A percentile compares a stretch with the other conserved stretches of the same genome.
Evolutionary conservation across 1,140 invertebrate species (phyloP).

Genomic region (Heliconius himera): DNA sequence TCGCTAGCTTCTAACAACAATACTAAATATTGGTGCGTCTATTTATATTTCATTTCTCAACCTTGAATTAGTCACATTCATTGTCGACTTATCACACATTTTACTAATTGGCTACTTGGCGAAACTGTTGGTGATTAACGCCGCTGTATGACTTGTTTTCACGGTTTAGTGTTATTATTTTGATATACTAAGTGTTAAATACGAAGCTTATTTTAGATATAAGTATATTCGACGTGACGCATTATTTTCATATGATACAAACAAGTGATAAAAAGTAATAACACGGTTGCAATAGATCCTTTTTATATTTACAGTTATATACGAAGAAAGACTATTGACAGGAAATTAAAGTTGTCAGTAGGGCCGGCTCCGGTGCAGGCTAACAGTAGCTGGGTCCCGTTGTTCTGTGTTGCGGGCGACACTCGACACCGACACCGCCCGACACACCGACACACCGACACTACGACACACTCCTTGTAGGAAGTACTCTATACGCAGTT

Average conservation of each 20-base stretch:
- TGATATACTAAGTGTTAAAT: not conserved
- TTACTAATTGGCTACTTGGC: constrained; percentile 58
- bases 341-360: constrained; percentile 62
- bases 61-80: constrained; percentile 57
- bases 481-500: constrained; percentile 38
- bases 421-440: constrained; percentile 46
- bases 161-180: not conserved
- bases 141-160: not conserved
- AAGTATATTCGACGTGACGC: not conserved
- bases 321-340: constrained; percentile 55
- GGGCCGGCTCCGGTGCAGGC: constrained; percentile 37
- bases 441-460: constrained; percentile 44
- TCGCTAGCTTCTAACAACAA: constrained; percentile 32
- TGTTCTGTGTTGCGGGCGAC: constrained; percentile 28
- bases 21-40: constrained; percentile 67
- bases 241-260: not conserved
- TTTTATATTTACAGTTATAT: constrained; percentile 49
- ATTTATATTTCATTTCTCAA: constrained; percentile 57
- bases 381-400: constrained; percentile 54
- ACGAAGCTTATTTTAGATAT: not conserved
- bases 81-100: constrained; percentile 30
- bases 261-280: constrained; percentile 30
- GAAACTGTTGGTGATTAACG: constrained; percentile 42
- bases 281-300: constrained; percentile 35
- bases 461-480: constrained; percentile 48